These are phyloP conservation scores for Hemiscyllium ocellatum DNA, from an alignment of 2,113 vertebrate genomes.

Conservation along the genomic window DNA sequence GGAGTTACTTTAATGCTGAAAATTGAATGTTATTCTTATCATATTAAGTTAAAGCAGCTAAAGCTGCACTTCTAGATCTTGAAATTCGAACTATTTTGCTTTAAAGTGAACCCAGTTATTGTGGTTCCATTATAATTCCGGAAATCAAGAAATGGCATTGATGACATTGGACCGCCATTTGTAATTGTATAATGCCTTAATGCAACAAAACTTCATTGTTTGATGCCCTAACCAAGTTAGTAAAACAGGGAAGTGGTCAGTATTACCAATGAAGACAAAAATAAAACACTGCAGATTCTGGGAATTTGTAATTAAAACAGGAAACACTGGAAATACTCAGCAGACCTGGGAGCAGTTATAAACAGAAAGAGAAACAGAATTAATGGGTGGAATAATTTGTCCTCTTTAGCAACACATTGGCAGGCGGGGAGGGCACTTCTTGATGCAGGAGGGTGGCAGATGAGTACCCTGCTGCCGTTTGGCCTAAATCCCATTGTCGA, in stretches of 20 bases:
- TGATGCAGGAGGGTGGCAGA: no score
- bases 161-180: not conserved
- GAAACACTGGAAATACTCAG: no score
- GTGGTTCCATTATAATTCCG: not conserved
- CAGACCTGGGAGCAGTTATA: no score
- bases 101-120: no score
- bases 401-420: no score
- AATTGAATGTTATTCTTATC: constrained; percentile 18
- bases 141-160: not conserved
- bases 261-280: not conserved
- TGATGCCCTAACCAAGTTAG: not conserved
- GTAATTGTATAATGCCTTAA: not conserved
- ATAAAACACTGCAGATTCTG: no score
- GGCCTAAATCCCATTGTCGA: no score
- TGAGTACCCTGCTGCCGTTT: no score
- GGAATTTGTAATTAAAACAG: no score
- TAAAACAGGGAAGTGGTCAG: not conserved
- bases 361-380: no score
- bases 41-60: not conserved
- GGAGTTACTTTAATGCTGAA: constrained; percentile 7
- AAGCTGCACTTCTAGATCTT: not conserved
- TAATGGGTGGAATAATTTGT: no score
- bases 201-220: not conserved
- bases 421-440: no score
- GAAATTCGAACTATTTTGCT: not conserved